Evolutionary conservation across 2,113 vertebrate genomes (phyloP).

Genomic region (Butorides virescens): DNA sequence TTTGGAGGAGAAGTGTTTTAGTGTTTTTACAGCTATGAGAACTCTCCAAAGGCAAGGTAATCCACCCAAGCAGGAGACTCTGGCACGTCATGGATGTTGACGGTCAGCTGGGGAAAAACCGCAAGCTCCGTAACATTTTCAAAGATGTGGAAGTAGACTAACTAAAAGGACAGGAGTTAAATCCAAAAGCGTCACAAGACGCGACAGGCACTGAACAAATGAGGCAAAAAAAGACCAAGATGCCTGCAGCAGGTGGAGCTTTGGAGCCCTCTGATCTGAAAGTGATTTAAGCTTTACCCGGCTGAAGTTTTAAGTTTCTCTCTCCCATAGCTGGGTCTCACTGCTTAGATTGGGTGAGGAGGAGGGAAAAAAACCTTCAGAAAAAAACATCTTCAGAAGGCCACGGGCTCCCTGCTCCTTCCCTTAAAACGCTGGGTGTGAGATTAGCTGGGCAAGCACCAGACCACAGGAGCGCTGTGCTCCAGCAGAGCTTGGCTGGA

Average conservation of each 20-base stretch:
- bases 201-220: accelerated
- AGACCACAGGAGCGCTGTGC: accelerated
- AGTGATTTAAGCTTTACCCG: accelerated
- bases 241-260: background rate
- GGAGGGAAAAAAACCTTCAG: too few species aligned
- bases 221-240: too few species aligned
- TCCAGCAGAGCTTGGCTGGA: background rate
- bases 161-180: background rate
- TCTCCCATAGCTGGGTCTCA: background rate
- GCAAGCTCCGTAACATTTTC: background rate
- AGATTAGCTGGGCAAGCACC: background rate
- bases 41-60: background rate
- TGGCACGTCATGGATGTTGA: accelerated
- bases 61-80: accelerated
- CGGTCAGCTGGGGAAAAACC: background rate
- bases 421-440: background rate
- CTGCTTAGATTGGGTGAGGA: background rate
- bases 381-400: accelerated
- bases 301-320: too few species aligned
- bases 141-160: background rate
- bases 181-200: background rate
- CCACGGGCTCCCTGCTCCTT: background rate
- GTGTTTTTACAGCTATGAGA: background rate
- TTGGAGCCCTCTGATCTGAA: background rate
- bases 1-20: background rate